Evolutionary conservation across 2,888 invertebrate genomes (phyloP).

Genomic region (Ypsolopha sequella): DNA sequence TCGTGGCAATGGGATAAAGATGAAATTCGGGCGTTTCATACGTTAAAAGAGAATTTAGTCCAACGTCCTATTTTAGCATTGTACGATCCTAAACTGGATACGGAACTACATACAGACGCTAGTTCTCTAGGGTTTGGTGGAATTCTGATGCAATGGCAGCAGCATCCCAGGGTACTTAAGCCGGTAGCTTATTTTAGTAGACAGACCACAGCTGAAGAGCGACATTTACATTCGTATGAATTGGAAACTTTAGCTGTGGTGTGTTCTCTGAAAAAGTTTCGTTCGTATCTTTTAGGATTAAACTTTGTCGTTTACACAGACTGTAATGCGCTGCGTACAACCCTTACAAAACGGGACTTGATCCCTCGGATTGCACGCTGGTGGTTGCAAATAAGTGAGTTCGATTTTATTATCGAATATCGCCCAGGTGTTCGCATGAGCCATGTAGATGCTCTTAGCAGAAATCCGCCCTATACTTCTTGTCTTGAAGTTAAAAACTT

Average conservation of each 20-base stretch:
- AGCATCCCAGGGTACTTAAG: no score
- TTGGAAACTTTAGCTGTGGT: slow-evolving; percentile 9
- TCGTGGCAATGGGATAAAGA: slow-evolving; percentile 3
- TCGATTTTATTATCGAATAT: slow-evolving; percentile 12
- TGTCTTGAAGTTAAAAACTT: not conserved
- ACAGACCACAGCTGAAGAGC: no score
- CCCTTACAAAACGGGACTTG: slow-evolving; percentile 12
- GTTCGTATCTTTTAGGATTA: slow-evolving; percentile 15
- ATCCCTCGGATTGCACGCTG: slow-evolving; percentile 14
- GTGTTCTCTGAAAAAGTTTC: slow-evolving; percentile 12
- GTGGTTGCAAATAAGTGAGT: slow-evolving; percentile 7
- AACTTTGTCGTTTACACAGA: slow-evolving; percentile 16
- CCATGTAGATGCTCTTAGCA: slow-evolving; percentile 24
- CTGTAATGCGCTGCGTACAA: slow-evolving; percentile 13
- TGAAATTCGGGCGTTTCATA: slow-evolving; percentile 7
- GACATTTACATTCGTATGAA: no score
- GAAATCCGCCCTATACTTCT: not conserved
- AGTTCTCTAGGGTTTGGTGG: slow-evolving; percentile 4
- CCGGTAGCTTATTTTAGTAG: no score
- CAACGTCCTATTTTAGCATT: not conserved
- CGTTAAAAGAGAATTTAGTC: not conserved
- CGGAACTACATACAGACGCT: slow-evolving; percentile 5
- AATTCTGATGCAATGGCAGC: slow-evolving; percentile 9
- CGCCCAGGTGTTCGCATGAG: slow-evolving; percentile 15
- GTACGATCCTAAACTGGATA: slow-evolving; percentile 3